phyloP scores from a whole-genome alignment of 2,797 vertebrate genomes.

The Molossus molossus region DNA sequence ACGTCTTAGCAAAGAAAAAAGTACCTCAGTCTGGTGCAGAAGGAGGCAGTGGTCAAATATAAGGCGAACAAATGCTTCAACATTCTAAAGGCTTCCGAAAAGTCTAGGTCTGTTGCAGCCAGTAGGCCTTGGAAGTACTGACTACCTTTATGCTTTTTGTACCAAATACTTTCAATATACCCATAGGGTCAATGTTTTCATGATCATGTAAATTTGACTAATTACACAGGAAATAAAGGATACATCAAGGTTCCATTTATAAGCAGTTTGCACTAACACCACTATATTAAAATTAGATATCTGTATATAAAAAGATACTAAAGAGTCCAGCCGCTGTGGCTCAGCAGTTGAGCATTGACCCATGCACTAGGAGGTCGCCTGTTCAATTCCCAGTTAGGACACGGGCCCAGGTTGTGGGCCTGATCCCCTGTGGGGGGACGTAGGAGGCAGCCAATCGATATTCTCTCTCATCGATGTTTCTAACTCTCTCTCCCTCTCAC shows the following conservation, averaged over 20 bases:
- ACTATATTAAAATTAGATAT: constrained; percentile 9
- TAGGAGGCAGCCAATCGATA: too few species aligned
- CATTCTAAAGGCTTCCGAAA: neutral
- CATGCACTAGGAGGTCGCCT: too few species aligned
- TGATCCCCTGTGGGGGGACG: too few species aligned
- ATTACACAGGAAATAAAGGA: neutral
- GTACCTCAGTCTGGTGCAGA: neutral
- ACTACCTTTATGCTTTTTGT: neutral
- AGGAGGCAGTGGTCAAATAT: neutral
- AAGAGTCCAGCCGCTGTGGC: too few species aligned
- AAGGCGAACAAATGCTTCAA: neutral
- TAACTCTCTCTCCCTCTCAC: too few species aligned
- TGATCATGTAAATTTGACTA: neutral
- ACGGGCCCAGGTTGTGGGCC: too few species aligned
- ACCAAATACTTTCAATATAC: neutral
- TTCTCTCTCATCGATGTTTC: too few species aligned
- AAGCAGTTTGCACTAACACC: neutral
- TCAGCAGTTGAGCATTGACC: too few species aligned
- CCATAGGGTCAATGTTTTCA: neutral
- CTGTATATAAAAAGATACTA: neutral
- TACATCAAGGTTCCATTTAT: neutral
- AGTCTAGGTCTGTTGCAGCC: neutral
- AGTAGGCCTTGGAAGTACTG: neutral
- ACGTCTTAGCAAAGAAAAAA: neutral
- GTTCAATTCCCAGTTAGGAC: too few species aligned